These are phyloP conservation scores for Galeopsomyia nigrocyanea DNA, from an alignment of 2,888 invertebrate species.

Conservation along the genomic window DNA sequence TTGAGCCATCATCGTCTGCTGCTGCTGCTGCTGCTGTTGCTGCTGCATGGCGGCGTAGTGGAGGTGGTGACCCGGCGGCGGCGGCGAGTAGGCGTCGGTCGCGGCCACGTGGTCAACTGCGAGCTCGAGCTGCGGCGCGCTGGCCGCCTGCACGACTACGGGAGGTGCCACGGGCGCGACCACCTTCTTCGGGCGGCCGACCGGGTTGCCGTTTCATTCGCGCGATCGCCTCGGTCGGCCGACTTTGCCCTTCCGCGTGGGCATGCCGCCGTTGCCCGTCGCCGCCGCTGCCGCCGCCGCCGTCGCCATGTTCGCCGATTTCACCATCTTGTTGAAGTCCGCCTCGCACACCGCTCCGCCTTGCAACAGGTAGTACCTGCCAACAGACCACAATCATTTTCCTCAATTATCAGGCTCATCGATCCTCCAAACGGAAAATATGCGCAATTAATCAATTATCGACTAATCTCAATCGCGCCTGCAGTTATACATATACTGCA, in stretches of 20 bases:
- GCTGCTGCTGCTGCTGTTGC: slow-evolving; percentile 50
- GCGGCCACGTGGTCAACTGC: slow-evolving; percentile 57
- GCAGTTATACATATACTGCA: no score
- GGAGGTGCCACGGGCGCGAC: slow-evolving; percentile 60
- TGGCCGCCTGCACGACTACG: slow-evolving; percentile 53
- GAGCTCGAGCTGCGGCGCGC: slow-evolving; percentile 56
- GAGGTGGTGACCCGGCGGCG: slow-evolving; percentile 68
- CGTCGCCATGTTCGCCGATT: slow-evolving; percentile 73
- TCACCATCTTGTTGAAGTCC: slow-evolving; percentile 94
- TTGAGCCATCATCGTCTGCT: no score
- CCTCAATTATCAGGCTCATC: no score
- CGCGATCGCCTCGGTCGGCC: slow-evolving; percentile 90
- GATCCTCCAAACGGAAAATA: no score
- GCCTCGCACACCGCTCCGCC: slow-evolving; percentile 94
- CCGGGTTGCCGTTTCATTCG: slow-evolving; percentile 80
- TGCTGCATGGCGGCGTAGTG: slow-evolving; percentile 61
- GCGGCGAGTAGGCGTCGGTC: slow-evolving; percentile 67
- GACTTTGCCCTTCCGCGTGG: slow-evolving; percentile 90
- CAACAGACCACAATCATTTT: slow-evolving; percentile 41
- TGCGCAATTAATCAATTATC: no score
- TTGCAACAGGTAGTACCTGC: slow-evolving; percentile 89
- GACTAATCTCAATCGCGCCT: no score
- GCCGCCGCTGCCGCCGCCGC: slow-evolving; percentile 78
- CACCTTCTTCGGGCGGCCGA: slow-evolving; percentile 68
- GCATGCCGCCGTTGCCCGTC: slow-evolving; percentile 75